Conservation (phyloP, 2,888 invertebrate species). For the Eutolmus rufibarbis region DNA sequence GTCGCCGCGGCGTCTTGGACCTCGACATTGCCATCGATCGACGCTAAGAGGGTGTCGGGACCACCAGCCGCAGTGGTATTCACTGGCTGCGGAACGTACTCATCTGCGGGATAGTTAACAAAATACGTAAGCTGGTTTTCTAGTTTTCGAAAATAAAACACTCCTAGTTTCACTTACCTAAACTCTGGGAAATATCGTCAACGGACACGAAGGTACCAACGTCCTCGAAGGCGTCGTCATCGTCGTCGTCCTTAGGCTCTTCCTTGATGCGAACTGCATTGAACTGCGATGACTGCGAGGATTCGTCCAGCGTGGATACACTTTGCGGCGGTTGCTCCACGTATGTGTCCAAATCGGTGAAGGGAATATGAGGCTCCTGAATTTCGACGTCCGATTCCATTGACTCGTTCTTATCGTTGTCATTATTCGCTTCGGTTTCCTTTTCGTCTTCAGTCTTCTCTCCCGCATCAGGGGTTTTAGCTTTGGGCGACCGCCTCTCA, state of each 20-base stretch:
- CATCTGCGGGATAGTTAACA: constrained; percentile 51
- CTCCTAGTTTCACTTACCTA: constrained; percentile 54
- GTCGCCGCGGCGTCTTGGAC: constrained; percentile 65
- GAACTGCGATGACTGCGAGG: constrained; percentile 54
- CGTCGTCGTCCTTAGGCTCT: constrained; percentile 74
- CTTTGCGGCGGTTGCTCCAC: constrained; percentile 55
- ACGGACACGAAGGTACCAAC: constrained; percentile 60
- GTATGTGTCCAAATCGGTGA: constrained; percentile 61
- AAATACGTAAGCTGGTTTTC: not conserved
- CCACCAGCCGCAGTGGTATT: constrained; percentile 54
- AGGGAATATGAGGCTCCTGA: constrained; percentile 63
- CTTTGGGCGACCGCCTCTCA: not conserved
- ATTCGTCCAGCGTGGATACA: constrained; percentile 49
- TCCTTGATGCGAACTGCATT: constrained; percentile 71
- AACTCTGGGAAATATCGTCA: constrained; percentile 54
- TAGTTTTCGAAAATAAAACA: not conserved
- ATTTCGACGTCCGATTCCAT: constrained; percentile 62
- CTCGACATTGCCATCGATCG: constrained; percentile 82
- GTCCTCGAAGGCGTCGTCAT: constrained; percentile 62
- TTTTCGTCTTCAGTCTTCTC: constrained; percentile 50
- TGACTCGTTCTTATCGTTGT: constrained; percentile 42
- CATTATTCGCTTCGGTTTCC: not conserved
- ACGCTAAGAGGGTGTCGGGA: constrained; percentile 64
- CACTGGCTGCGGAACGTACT: constrained; percentile 56
- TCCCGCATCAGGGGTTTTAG: not conserved